These are phyloP conservation scores for Myotis daubentonii DNA, from an alignment of 2,797 vertebrate genomes.

Conservation along the genomic window DNA sequence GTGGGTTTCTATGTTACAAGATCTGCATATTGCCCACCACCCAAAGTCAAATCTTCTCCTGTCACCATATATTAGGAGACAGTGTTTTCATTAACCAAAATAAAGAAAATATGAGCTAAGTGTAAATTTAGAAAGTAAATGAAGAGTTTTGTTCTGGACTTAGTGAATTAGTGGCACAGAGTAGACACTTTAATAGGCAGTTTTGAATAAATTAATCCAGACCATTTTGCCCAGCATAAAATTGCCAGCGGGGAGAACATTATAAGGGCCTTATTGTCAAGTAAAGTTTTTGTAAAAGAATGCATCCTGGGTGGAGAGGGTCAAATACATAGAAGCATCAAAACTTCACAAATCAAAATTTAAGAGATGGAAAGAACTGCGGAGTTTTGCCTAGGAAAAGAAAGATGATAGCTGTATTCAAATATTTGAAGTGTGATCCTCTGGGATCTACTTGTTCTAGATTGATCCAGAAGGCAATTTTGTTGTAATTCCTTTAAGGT, in stretches of 20 bases:
- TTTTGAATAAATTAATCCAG: constrained; percentile 22
- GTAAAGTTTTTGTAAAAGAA: not conserved
- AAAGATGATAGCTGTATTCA: not conserved
- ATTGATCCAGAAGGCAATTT: not conserved
- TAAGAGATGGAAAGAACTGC: not conserved
- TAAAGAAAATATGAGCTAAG: not conserved
- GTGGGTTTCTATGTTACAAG: no score
- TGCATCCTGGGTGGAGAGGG: not conserved
- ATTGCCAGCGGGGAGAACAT: not conserved
- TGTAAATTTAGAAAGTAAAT: constrained; percentile 14
- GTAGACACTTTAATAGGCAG: not conserved
- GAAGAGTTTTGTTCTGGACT: not conserved
- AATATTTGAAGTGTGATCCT: not conserved
- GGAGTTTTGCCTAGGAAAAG: constrained; percentile 1
- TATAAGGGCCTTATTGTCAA: not conserved
- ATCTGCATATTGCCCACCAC: no score
- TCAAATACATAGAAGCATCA: not conserved
- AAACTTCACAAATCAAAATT: not conserved
- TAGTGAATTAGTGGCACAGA: not conserved
- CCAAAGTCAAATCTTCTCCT: no score
- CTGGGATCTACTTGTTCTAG: not conserved
- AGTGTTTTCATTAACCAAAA: not conserved
- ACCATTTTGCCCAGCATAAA: not conserved
- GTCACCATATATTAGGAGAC: no score
- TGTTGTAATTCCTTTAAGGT: not conserved